phyloP scores from a whole-genome alignment of 2,888 invertebrate genomes.

The Parapristionchus giblindavisi region DNA sequence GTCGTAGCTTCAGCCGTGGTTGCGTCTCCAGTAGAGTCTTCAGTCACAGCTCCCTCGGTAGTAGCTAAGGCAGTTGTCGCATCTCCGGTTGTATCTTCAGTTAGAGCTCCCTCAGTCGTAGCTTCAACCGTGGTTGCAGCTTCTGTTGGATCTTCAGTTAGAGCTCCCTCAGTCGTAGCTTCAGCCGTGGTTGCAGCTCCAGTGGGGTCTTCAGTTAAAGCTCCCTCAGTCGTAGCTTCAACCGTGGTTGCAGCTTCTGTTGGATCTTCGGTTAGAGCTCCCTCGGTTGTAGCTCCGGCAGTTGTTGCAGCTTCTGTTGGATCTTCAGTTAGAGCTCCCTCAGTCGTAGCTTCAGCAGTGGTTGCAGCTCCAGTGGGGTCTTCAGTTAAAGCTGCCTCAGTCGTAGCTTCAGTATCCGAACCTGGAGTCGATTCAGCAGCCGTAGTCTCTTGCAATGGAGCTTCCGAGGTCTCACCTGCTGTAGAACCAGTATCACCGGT shows the following conservation, averaged over 20 bases:
- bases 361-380: too few species aligned
- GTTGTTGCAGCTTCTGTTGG: too few species aligned
- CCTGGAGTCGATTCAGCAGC: background rate
- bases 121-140: background rate
- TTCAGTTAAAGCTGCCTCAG: too few species aligned
- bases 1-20: background rate
- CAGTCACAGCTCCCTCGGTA: background rate
- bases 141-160: background rate
- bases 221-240: conserved; percentile 17
- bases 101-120: background rate
- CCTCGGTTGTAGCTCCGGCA: too few species aligned
- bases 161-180: conserved; percentile 3
- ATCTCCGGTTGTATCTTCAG: background rate
- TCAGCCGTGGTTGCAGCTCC: background rate
- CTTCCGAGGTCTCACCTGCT: background rate
- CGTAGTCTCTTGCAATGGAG: background rate
- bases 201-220: background rate
- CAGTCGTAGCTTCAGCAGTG: too few species aligned
- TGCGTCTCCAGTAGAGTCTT: background rate
- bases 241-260: background rate
- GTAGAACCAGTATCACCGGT: background rate
- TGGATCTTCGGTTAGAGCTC: too few species aligned
- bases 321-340: too few species aligned
- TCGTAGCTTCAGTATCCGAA: background rate
- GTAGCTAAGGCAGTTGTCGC: background rate